A percentile compares a stretch with the other conserved stretches of the same genome.
These are phyloP conservation scores for Habrosyne pyritoides DNA, from an alignment of 2,888 invertebrate species.

Conservation along the genomic window DNA sequence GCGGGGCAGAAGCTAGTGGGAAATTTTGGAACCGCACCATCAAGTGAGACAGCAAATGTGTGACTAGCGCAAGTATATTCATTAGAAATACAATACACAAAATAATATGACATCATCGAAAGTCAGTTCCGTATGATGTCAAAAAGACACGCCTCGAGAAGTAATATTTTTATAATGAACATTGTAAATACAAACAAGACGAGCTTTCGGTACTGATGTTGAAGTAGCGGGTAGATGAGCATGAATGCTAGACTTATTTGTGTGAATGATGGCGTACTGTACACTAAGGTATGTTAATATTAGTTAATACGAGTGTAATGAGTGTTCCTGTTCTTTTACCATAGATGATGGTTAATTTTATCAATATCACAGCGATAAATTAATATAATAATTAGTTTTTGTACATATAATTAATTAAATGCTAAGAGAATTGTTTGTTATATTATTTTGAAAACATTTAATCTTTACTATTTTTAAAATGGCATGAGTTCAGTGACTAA, in stretches of 20 bases:
- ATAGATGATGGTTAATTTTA: background rate
- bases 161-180: background rate
- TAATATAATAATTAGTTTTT: background rate
- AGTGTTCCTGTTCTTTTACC: background rate
- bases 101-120: background rate
- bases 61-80: too few relatives aligned
- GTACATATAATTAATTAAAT: conserved; percentile 3
- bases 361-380: conserved; percentile 1
- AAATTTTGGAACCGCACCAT: too few relatives aligned
- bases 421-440: background rate
- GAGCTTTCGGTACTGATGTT: background rate
- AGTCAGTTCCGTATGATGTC: background rate
- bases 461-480: too few relatives aligned
- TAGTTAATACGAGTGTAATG: background rate
- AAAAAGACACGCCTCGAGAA: background rate
- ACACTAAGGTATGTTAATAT: background rate
- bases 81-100: background rate
- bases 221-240: background rate
- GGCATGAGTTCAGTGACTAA: too few relatives aligned
- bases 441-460: too few relatives aligned
- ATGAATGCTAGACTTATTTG: background rate
- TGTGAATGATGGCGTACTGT: background rate
- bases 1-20: too few relatives aligned
- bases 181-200: background rate
- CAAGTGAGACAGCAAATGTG: too few relatives aligned